These are phyloP conservation scores for Sepiola atlantica DNA, from an alignment of 2,888 invertebrate genomes.

Conservation along the genomic window DNA sequence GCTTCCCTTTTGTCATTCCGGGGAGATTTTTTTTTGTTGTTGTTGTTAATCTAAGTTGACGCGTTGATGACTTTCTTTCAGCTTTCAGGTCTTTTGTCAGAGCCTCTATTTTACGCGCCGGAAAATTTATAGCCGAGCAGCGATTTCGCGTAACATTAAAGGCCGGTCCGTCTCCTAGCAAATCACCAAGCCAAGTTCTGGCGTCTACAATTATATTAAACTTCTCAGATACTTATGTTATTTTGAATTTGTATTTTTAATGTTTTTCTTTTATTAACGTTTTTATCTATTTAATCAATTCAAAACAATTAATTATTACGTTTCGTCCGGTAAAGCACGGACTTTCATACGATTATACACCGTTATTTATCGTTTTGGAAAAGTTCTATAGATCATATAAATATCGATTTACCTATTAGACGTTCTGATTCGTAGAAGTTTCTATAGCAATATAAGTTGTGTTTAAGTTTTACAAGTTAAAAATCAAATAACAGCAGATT, in stretches of 20 bases:
- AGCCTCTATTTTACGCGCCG: neutral
- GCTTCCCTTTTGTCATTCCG: neutral
- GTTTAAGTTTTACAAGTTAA: neutral
- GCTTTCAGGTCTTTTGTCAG: neutral
- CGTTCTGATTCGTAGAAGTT: neutral
- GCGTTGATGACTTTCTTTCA: neutral
- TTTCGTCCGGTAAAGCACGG: neutral
- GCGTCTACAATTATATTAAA: neutral
- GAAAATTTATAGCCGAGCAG: neutral
- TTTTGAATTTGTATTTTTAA: neutral
- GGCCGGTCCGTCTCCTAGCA: neutral
- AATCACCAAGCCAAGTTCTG: neutral
- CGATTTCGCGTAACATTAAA: neutral
- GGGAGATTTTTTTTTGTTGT: neutral
- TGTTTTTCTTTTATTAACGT: neutral
- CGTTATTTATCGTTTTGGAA: neutral
- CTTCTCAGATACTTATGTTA: neutral
- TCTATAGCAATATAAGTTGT: neutral
- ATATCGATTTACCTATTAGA: neutral
- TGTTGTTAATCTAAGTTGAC: neutral
- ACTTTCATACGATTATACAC: neutral
- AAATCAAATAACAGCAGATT: neutral
- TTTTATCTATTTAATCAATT: neutral
- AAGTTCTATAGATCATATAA: neutral
- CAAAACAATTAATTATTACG: neutral